Conservation (phyloP, 2,113 vertebrate species). For the Protobothrops flavoviridis region DNA sequence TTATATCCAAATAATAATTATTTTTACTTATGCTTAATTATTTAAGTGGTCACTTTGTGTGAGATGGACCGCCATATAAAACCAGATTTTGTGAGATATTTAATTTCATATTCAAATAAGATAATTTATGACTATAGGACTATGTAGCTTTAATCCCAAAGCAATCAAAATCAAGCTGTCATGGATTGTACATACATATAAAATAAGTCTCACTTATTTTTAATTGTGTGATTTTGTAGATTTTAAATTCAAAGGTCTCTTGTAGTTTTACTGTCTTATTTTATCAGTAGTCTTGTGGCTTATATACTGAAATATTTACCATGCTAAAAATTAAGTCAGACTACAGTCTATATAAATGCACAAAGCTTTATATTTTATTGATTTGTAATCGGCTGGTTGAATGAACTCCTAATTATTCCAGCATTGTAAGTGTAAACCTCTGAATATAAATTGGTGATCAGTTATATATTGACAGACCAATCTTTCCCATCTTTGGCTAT, state of each 20-base stretch:
- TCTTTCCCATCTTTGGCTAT: not conserved
- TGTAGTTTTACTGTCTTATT: conserved; percentile 46
- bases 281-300: conserved; percentile 38
- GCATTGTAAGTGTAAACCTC: not conserved
- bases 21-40: not conserved
- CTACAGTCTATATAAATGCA: conserved; percentile 18
- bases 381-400: conserved; percentile 8
- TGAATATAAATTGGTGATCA: not conserved
- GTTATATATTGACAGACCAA: not conserved
- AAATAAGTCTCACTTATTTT: conserved; percentile 35
- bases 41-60: not conserved
- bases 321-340: conserved; percentile 40
- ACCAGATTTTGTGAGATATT: not conserved
- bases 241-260: conserved; percentile 42
- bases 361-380: not conserved
- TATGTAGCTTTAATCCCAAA: not conserved
- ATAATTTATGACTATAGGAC: not conserved
- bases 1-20: conserved; percentile 27
- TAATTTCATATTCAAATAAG: conserved; percentile 6
- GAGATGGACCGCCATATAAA: not conserved
- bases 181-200: not conserved
- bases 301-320: conserved; percentile 40
- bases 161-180: not conserved
- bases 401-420: not conserved
- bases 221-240: conserved; percentile 51